Base-by-base conservation (phyloP, 1,140 invertebrate species). In the Latrodectus geometricus region DNA sequence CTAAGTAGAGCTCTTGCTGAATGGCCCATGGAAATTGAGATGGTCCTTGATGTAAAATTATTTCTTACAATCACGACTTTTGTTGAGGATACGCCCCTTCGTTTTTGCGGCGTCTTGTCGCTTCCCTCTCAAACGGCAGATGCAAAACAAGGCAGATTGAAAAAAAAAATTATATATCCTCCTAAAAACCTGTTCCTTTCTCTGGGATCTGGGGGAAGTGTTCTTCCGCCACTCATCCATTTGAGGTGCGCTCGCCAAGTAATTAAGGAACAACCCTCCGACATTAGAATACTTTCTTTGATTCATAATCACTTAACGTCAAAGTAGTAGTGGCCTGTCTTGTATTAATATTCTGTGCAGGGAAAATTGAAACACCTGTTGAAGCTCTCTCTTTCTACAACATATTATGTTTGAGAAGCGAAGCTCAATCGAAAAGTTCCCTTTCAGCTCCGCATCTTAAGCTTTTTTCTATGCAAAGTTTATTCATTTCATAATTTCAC, bases 301-400 rank as follows among this genome's bases (percentile, higher is more conserved):
- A 70, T 66, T 80, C 66, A 80, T 80, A 80, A 80, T 80, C 78
- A 80, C 78, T 80, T 80, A 80, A 80, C 68, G 78, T 80, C 78
- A 80, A 80, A 70, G 66, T 49, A 52, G 66, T 35, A 80, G n/a
- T 52, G 50, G 78, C 17, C 54, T 14, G 54, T 61, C 17, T 17
- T 61, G 48, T 56, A 78, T 78, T 78, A 54, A 78, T 78, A 78
- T 78, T 78, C 76, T 49, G 14, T 65, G 17, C 56, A 35, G 11
- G 74, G 21, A 56, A 76, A 56, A 76, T 56, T 11, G n/a, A 35
- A 76, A 61, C 54, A 61, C 54, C 54, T 61, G 54, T 61, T 61
- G 54, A 61, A 61, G 54, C 54, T 61, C 17, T 61, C 2, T 14
- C 35, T 35, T 35, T 35, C 35, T 35, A 35, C 35, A 35, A 35